phyloP scores from a whole-genome alignment of 2,113 vertebrate species.

The Eurypyga helias region DNA sequence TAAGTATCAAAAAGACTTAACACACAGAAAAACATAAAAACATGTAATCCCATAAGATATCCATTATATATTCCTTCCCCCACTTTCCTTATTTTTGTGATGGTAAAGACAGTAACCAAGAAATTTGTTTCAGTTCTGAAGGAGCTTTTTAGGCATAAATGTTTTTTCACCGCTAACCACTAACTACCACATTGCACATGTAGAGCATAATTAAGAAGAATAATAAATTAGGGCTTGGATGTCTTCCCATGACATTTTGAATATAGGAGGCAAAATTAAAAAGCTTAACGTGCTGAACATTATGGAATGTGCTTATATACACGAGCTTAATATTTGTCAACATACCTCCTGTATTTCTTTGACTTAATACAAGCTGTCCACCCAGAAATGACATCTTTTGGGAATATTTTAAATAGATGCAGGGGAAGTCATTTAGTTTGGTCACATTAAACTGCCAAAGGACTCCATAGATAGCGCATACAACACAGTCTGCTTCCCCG shows the following conservation, averaged over 20 bases:
- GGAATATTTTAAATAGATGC: background rate
- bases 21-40: background rate
- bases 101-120: background rate
- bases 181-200: background rate
- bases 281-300: background rate
- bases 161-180: slow-evolving; percentile 1
- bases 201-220: background rate
- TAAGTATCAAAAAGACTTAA: background rate
- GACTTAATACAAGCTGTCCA: background rate
- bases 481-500: background rate
- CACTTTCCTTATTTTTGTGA: background rate
- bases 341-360: background rate
- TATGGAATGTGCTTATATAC: background rate
- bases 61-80: background rate
- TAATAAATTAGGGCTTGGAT: background rate
- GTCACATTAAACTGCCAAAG: background rate
- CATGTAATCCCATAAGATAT: background rate
- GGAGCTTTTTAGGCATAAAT: background rate
- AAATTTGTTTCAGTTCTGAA: background rate
- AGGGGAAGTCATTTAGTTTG: background rate
- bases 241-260: background rate
- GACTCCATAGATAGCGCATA: background rate
- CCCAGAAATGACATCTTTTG: background rate
- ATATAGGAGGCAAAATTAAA: background rate
- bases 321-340: background rate